Evolutionary conservation across 53 echinoderm and acorn worm species (phyloP), one percentile per base, ranked within the genome.

Genomic region (Astropecten irregularis): DNA sequence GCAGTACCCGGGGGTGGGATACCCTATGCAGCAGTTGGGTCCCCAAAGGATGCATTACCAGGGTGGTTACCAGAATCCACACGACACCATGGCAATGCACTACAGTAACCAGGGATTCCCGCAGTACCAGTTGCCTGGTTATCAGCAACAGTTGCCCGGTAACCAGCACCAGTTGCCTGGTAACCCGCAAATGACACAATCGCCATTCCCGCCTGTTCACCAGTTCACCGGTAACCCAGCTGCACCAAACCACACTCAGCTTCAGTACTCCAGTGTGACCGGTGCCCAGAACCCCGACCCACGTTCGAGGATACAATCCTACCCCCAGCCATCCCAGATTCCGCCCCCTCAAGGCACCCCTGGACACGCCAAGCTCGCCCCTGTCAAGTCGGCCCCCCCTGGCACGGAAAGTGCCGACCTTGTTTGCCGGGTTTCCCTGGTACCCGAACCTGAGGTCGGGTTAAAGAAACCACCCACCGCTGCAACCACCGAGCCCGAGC

Each of bases 1-100:
- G 22, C 42, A 19, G 40, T 9, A 27, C 16, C 71, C 71, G 9
- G 71, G 49, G 51, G 49, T 3, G 49, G 71, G 32, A 48, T 27
- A 70, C 70, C 70, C 70, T 70, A 70, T 49, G 51, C 71, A 37
- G 18, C 65, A 64, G n/a, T 21, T 21, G 6, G 38, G 35, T 38
- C 65, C 29, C 2, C 48, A 49, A 31, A 8, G 30, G 20, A 22
- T 49, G 32, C 35, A 52, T 30, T 52, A 71, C 15, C 69, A 69
- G n/a, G 47, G 11, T 28, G 42, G 28, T 16, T 48, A 6, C 34
- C 52, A 28, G 5, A 2, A 14, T 53, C 31, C 10, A 25, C 52
- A 51, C n/a, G n/a, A n/a, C n/a, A n/a, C n/a, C n/a, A n/a, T n/a
- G n/a, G n/a, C n/a, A n/a, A n/a, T n/a, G n/a, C n/a, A n/a, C n/a